A percentile compares a stretch with the other conserved stretches of the same genome.
Evolutionary conservation across 2,113 vertebrate species (phyloP).

Genomic region (Platanista minor): DNA sequence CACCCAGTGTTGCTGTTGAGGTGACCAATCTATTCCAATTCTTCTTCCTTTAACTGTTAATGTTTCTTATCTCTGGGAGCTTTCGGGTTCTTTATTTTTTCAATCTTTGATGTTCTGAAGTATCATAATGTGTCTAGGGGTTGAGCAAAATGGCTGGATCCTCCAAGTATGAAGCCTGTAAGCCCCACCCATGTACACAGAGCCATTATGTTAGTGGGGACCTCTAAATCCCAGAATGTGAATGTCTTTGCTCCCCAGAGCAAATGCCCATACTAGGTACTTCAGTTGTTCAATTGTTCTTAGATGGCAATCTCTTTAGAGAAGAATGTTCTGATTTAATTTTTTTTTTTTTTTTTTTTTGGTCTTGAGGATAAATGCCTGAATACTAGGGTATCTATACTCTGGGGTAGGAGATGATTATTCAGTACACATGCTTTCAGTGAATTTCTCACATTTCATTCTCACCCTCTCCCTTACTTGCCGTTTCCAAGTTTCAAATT

Average conservation of each 20-base stretch:
- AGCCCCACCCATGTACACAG: not conserved
- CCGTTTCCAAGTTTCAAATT: slow-evolving; percentile 9
- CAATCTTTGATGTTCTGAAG: slow-evolving; percentile 15
- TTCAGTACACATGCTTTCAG: not conserved
- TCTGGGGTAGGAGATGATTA: not conserved
- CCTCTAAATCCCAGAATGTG: not conserved
- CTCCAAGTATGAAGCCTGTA: not conserved
- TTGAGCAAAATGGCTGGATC: not conserved
- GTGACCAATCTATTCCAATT: not conserved
- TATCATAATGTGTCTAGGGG: not conserved
- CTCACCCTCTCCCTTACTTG: not conserved
- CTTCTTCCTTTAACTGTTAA: slow-evolving; percentile 18
- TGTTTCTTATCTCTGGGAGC: not conserved
- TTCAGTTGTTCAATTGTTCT: not conserved
- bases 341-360: not conserved
- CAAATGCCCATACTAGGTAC: not conserved
- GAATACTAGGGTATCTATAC: not conserved
- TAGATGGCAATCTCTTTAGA: slow-evolving; percentile 25
- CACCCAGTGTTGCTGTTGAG: not conserved
- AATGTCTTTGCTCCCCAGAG: not conserved
- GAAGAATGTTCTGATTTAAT: not conserved
- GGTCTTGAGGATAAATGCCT: not conserved
- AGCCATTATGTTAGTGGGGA: not conserved
- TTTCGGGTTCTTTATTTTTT: not conserved
- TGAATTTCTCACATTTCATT: slow-evolving; percentile 11